Conservation (phyloP, 2,888 invertebrate genomes). For the Tipula lateralis region DNA sequence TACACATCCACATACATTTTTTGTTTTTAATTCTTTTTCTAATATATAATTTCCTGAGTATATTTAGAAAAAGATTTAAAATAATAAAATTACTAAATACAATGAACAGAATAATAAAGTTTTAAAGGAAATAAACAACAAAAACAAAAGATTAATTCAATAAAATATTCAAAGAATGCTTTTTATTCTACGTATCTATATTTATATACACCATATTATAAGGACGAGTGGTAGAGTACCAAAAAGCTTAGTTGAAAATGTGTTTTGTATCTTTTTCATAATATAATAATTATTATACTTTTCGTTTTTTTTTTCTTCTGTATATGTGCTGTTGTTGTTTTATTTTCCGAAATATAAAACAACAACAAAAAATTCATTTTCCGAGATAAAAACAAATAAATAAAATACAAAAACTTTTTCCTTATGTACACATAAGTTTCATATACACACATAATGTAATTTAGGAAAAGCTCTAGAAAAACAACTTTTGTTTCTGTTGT, state of each 20-base stretch:
- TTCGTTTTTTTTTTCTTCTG: background rate
- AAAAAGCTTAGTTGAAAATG: background rate
- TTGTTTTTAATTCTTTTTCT: background rate
- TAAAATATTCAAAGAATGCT: conserved; percentile 7
- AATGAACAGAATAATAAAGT: background rate
- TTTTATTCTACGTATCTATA: background rate
- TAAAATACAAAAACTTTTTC: background rate
- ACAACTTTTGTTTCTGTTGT: background rate
- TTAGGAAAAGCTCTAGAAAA: background rate
- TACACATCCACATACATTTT: background rate
- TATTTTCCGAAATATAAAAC: background rate
- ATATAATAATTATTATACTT: conserved; percentile 16
- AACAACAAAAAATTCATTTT: background rate
- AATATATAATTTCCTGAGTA: background rate
- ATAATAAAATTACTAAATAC: conserved; percentile 15
- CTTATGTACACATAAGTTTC: background rate
- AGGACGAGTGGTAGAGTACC: background rate
- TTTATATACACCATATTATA: background rate
- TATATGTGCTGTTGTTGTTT: background rate
- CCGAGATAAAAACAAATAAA: conserved; percentile 1
- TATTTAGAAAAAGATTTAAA: background rate
- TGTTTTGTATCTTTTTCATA: background rate
- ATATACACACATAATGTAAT: background rate
- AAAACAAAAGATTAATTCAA: conserved; percentile 13
- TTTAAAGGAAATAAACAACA: background rate